Base-by-base conservation (phyloP, 2,797 vertebrate species). In the Typhlichthys eigenmanni region DNA sequence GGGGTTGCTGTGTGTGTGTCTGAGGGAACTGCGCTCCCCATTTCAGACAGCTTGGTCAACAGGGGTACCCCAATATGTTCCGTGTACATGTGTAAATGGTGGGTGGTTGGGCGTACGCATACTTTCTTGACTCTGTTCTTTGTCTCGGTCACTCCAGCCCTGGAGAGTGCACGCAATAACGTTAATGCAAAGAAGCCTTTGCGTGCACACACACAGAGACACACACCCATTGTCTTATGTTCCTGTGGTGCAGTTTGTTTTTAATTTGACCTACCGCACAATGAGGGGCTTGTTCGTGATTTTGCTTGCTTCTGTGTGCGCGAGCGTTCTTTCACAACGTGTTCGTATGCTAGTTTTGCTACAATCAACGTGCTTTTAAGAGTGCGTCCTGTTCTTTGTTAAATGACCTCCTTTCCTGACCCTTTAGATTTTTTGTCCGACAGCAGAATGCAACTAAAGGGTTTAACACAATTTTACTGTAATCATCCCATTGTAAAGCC, bases 201-300 rank as follows among this genome's bases (percentile, higher is more conserved):
- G 24, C 24, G 24, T 29, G 24, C 24, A 24, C 24, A 24, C 24
- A 24, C 24, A 29, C 24, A 29, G 24, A 29, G 24, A 10, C 50
- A 60, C 64, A 54, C 56, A 59, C 38, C 16, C 48, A 14, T 38
- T 43, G 58, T 14, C 55, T 67, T 71, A 60, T 71, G 71, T 72
- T 71, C 64, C 64, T 74, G 60, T 67, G 71, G 55, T 68, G 62
- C 48, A 58, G 71, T 72, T 68, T 62, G 59, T 48, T 54, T 65
- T 74, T 34, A 13, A 56, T 75, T 68, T 66, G 73, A 78, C 78
- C 71, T 65, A 62, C 64, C 55, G 58, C 58, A 62, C 69, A 63
- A 24, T 65, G 55, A 19, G 43, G 0, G 43, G 52, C 50, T 53
- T 55, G 60, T 66, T 58, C 62, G 14, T 13, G 11, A 53, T 43